phyloP scores from a whole-genome alignment of 2,113 vertebrate genomes.

The Aegithalos caudatus region DNA sequence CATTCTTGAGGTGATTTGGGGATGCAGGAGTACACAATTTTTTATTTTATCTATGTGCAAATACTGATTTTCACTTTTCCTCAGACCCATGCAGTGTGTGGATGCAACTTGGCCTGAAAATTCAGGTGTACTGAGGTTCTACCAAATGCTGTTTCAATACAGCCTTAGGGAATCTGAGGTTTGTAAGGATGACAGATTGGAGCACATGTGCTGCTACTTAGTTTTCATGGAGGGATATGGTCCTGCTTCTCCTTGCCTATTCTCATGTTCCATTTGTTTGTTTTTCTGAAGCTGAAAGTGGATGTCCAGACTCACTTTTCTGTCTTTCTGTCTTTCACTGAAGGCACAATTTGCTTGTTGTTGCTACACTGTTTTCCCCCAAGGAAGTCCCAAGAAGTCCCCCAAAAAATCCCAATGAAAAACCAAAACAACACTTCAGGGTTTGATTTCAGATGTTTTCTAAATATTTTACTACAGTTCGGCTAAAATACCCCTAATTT shows the following conservation, averaged over 20 bases:
- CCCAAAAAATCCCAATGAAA: neutral
- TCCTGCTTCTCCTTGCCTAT: neutral
- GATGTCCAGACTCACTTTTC: neutral
- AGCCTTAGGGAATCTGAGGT: neutral
- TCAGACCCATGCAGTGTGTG: neutral
- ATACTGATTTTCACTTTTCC: neutral
- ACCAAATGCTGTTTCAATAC: neutral
- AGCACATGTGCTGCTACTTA: neutral
- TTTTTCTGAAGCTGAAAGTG: neutral
- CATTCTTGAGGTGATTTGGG: neutral
- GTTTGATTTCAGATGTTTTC: neutral
- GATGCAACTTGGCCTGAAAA: neutral
- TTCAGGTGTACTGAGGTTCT: neutral
- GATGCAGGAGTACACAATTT: neutral
- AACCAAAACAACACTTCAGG: neutral
- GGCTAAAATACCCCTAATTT: neutral
- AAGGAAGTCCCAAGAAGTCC: neutral
- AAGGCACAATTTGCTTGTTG: neutral
- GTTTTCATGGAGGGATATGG: neutral
- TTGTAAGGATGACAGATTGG: neutral
- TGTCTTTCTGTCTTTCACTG: neutral
- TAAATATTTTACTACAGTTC: neutral
- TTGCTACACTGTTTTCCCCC: fast-evolving
- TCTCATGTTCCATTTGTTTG: neutral
- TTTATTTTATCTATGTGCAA: neutral